Conservation (phyloP, 1,140 invertebrate species). For the Drosophila rhopaloa region DNA sequence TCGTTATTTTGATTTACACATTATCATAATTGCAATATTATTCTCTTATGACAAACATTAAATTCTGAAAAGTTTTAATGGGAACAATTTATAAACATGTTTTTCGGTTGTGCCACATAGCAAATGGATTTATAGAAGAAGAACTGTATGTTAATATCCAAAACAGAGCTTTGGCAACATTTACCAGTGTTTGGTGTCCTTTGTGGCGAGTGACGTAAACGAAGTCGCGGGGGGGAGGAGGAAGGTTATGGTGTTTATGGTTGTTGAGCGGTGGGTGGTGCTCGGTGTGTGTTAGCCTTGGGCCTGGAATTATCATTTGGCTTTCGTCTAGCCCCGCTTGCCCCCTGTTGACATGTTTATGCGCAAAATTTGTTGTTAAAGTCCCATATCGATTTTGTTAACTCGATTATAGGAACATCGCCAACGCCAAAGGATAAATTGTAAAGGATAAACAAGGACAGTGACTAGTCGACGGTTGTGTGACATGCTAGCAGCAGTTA, state of each 20-base stretch:
- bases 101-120: too few relatives aligned
- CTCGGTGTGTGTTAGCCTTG: slow-evolving; percentile 12
- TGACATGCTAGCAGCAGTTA: slow-evolving; percentile 87
- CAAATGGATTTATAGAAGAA: slow-evolving; percentile 11
- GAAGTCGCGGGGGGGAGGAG: slow-evolving; percentile 5
- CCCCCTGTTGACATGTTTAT: slow-evolving; percentile 52
- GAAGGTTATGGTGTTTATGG: slow-evolving; percentile 24
- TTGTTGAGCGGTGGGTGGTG: background rate
- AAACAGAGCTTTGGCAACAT: slow-evolving; percentile 1
- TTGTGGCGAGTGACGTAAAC: slow-evolving; percentile 43
- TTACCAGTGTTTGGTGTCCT: slow-evolving; percentile 26
- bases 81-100: too few relatives aligned
- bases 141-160: slow-evolving; percentile 20
- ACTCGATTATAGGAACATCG: slow-evolving; percentile 46
- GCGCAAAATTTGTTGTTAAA: slow-evolving; percentile 53
- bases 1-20: too few relatives aligned
- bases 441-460: slow-evolving; percentile 47
- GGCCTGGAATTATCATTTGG: slow-evolving; percentile 45
- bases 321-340: slow-evolving; percentile 6
- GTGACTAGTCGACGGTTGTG: slow-evolving; percentile 26
- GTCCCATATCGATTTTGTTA: slow-evolving; percentile 58
- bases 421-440: slow-evolving; percentile 22
- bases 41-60: too few relatives aligned
- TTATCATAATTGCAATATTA: too few relatives aligned
- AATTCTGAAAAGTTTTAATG: too few relatives aligned